Base-by-base conservation (phyloP, 2,797 vertebrate genomes). In the Danio aesculapii region DNA sequence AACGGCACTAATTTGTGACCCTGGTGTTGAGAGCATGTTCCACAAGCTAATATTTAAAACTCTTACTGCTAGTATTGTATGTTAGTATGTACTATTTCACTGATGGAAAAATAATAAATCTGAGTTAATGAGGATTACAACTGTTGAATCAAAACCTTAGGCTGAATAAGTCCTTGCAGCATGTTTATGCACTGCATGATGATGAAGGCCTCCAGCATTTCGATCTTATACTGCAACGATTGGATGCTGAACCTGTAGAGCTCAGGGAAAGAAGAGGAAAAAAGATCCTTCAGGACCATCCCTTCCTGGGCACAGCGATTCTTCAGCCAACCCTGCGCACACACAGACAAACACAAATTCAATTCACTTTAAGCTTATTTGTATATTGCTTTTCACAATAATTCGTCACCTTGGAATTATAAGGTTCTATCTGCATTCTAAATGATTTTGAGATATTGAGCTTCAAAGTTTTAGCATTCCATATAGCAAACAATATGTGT, bases 111-210 rank as follows among this genome's bases (percentile, higher is more conserved):
- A 41, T 16, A 19, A 59, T 47, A 14, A 75, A 53, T 52, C 46
- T 75, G 46, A 16, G 55, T n/a, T 61, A 75, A 75, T 43, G 16
- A 75, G 73, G 30, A 75, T 46, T 50, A 75, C 2, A 62, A 3
- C 21, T 39, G 10, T 62, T 66, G n/a, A 58, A 72, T 13, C 2
- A 39, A 83, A 89, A 98, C 98, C 94, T 97, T 98, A 2, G 88
- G 82, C 13, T 94, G 95, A 77, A 98, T 96, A 84, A 99, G 96
- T 14, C 98, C 98, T 83, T 97, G 95, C 12, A 99, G 93, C 94
- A 99, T 95, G 86, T 95, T 95, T 88, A 96, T 96, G 88, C 96
- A 95, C 87, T 99, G 98, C 90, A 91, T 94, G 87, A 99, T 94
- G 75, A 99, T 94, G 88, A 98, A 99, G 78, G 96, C 95, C 88